Evolutionary conservation across 2,888 invertebrate species (phyloP), one percentile per base, ranked within the genome.

Genomic region (Griposia aprilina): DNA sequence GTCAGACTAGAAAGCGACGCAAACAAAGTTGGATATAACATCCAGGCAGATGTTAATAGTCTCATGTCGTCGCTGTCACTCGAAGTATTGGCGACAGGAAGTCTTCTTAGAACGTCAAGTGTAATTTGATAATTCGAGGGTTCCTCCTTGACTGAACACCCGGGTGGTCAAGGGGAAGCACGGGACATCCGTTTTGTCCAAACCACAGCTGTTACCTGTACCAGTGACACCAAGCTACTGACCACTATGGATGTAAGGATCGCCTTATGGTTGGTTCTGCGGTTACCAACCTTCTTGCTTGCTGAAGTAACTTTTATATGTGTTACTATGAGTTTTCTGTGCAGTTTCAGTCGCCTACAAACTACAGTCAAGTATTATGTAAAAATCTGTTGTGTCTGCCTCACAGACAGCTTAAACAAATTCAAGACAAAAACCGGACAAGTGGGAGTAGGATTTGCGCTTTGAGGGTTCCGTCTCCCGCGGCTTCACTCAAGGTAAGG

Each of bases 161-260:
- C 0, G 50, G 50, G 26, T 74, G 50, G 50, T 30, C 30, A 68
- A 30, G 26, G 0, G 74, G 75, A 68, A 50, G 30, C 30, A 30
- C 17, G 15, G 20, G 36, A 69, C 62, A 65, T 80, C 80, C 80
- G 63, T 52, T 81, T 63, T 52, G 30, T 13, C 52, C n/a, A 66
- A 45, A 76, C 76, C 68, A n/a, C 80, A 80, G 45, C 55, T 80
- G 81, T n/a, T 45, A 65, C 55, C 52, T 55, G 50, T 65, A 17
- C 4, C 5, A 6, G 17, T 26, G 17, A 36, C 57, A 23, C n/a
- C 30, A 55, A 23, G 26, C 7, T 8, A 6, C 10, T 73, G 30
- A 80, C 45, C n/a, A 52, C 17, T 52, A 66, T n/a, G 79, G 78
- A 78, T 50, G 41, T 79, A 7, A 1, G 45, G 48, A n/a, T 17